phyloP scores from a whole-genome alignment of 2,888 invertebrate species.

The Hyposoter dolosus region DNA sequence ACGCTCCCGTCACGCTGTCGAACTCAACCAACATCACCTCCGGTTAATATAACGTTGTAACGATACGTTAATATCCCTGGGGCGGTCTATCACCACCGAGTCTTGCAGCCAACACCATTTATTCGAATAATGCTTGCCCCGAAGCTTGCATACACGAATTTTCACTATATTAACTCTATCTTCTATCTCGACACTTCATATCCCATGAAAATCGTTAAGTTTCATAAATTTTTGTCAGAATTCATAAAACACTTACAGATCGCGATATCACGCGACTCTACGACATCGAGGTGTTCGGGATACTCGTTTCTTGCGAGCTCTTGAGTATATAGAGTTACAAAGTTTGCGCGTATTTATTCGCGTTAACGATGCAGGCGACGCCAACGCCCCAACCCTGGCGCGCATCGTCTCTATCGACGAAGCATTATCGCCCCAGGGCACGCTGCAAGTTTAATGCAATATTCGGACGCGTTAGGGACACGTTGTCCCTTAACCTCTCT shows the following conservation, averaged over 20 bases:
- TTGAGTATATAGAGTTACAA: not conserved
- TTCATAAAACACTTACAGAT: not conserved
- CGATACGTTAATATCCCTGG: constrained; percentile 80
- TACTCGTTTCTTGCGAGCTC: not conserved
- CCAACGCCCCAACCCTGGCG: constrained; percentile 10
- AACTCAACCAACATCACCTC: constrained; percentile 36
- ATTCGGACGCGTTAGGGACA: constrained; percentile 52
- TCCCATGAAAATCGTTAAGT: not conserved
- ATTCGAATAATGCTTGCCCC: constrained; percentile 46
- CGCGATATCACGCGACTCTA: not conserved
- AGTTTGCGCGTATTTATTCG: constrained; percentile 38
- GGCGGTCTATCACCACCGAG: constrained; percentile 77
- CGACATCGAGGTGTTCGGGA: not conserved
- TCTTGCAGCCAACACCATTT: constrained; percentile 34
- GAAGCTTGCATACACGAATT: constrained; percentile 26
- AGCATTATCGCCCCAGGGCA: constrained; percentile 72
- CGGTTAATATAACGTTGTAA: constrained; percentile 74
- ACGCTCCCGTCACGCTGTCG: constrained; percentile 51
- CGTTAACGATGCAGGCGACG: constrained; percentile 17
- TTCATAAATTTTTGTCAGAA: not conserved
- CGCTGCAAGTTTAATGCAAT: constrained; percentile 75
- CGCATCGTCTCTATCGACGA: constrained; percentile 64
- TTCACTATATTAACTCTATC: not conserved
- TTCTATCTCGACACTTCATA: not conserved
- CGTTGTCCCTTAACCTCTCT: constrained; percentile 12